Evolutionary conservation across 1,140 invertebrate genomes (phyloP).

Genomic region (Diachasma alloeum): DNA sequence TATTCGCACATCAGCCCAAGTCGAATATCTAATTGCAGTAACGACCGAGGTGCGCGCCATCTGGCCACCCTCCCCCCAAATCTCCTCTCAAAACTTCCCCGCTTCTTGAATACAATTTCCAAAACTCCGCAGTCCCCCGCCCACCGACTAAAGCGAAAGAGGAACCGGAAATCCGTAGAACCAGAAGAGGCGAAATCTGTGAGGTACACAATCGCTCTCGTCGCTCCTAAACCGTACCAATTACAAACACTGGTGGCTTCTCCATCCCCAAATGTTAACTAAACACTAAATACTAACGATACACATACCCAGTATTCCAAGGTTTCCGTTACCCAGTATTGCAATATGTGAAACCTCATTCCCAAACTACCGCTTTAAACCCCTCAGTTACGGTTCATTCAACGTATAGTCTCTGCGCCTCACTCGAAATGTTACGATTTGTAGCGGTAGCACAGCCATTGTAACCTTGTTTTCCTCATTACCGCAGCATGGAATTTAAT

Average conservation of each 20-base stretch:
- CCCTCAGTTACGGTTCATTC: constrained; percentile 6
- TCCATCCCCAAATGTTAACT: constrained; percentile 56
- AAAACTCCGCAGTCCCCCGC: neutral
- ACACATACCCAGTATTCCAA: constrained; percentile 40
- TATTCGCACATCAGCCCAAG: constrained; percentile 57
- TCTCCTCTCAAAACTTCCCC: too few species aligned
- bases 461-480: constrained; percentile 13
- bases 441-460: neutral
- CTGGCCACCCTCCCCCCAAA: constrained; percentile 41
- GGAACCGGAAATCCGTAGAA: neutral
- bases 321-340: neutral
- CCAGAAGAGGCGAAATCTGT: constrained; percentile 51
- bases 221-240: constrained; percentile 61
- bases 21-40: constrained; percentile 55
- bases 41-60: constrained; percentile 58
- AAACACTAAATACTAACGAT: constrained; percentile 64
- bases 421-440: constrained; percentile 8
- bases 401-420: neutral
- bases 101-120: neutral
- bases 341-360: constrained; percentile 9
- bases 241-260: constrained; percentile 63
- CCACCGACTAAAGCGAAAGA: neutral
- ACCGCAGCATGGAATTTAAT: neutral
- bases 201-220: constrained; percentile 61
- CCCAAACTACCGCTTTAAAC: neutral